phyloP scores from a whole-genome alignment of 2,113 vertebrate genomes.

The Aspiorhynchus laticeps region DNA sequence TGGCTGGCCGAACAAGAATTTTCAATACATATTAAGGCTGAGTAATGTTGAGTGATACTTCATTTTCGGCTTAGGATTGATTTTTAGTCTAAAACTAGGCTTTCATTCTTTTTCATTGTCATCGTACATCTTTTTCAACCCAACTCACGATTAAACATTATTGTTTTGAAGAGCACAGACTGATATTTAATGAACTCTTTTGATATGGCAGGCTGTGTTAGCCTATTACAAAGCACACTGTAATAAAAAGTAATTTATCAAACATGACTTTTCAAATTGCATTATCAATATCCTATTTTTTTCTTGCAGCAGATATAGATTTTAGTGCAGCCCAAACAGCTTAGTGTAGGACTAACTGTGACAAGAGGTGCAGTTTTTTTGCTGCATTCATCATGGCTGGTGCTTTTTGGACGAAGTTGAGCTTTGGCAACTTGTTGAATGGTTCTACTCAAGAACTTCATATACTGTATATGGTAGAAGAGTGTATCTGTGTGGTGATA shows the following conservation, averaged over 20 bases:
- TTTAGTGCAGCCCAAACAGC: background rate
- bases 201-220: background rate
- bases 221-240: background rate
- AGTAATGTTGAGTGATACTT: constrained; percentile 49
- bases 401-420: background rate
- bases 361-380: background rate
- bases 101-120: constrained; percentile 12
- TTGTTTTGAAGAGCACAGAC: constrained; percentile 12
- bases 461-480: background rate
- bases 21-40: background rate
- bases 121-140: background rate
- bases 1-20: constrained; percentile 64
- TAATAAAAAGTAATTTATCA: background rate
- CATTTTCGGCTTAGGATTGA: background rate
- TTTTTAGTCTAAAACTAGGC: background rate
- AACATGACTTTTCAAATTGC: constrained; percentile 24
- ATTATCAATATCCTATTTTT: constrained; percentile 16
- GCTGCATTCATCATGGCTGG: background rate
- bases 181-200: constrained; percentile 5
- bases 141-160: background rate
- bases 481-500: background rate
- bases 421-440: background rate
- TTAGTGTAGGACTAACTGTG: background rate
- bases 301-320: background rate
- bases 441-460: background rate